Conservation (phyloP, 1,140 invertebrate species). For the Bombus terrestris region DNA sequence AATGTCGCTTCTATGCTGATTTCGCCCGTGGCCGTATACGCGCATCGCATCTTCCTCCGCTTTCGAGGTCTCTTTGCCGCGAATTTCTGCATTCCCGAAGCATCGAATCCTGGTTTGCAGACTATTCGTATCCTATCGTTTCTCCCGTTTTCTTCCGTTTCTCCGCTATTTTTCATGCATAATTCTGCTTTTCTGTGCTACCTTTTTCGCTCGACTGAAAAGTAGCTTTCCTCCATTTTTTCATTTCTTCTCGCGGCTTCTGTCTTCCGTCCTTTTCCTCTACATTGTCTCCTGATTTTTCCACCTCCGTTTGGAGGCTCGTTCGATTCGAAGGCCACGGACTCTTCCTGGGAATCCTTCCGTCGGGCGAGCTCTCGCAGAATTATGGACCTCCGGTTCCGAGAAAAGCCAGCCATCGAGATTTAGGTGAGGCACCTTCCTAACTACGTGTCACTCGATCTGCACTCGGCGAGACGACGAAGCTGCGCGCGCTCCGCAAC, state of each 20-base stretch:
- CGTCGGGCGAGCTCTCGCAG: slow-evolving; percentile 34
- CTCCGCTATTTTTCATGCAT: not conserved
- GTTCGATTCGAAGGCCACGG: not conserved
- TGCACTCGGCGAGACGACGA: slow-evolving; percentile 1
- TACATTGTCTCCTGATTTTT: not conserved
- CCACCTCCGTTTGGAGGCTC: not conserved
- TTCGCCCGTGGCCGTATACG: slow-evolving; percentile 32
- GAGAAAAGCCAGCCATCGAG: slow-evolving; percentile 59
- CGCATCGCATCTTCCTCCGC: slow-evolving; percentile 24
- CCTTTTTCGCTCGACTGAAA: not conserved
- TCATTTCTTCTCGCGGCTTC: not conserved
- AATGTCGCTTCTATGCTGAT: slow-evolving; percentile 70
- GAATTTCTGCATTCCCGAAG: not conserved
- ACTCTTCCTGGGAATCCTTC: slow-evolving; percentile 7
- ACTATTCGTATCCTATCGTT: slow-evolving; percentile 13
- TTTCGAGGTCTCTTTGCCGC: slow-evolving; percentile 30
- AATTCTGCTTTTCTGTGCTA: not conserved
- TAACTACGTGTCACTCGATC: slow-evolving; percentile 61
- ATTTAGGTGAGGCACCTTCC: slow-evolving; percentile 53
- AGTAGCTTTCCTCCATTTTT: not conserved
- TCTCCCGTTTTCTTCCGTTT: not conserved
- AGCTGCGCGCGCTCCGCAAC: not conserved
- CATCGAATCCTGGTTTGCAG: slow-evolving; percentile 42
- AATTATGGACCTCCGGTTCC: slow-evolving; percentile 63
- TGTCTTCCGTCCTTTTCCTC: not conserved